A percentile compares a stretch with the other conserved stretches of the same genome.
Conservation (phyloP, 2,888 invertebrate genomes). For the Clepsis dumicolana region DNA sequence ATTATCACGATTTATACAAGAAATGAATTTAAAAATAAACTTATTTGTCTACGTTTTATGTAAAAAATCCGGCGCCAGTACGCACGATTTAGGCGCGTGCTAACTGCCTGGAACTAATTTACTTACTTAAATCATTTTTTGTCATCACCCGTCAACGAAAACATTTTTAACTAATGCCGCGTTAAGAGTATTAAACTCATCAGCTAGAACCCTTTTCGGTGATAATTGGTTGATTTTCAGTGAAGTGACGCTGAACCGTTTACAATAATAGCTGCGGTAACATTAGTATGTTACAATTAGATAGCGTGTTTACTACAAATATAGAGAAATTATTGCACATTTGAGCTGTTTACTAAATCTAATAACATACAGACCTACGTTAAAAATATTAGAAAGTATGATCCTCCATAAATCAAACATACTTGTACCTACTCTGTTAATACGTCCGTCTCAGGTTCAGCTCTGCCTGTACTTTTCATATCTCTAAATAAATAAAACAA, state of each 20-base stretch:
- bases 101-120: conserved; percentile 83
- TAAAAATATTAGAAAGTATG: too few relatives aligned
- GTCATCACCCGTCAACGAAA: conserved; percentile 63
- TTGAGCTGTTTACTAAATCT: too few relatives aligned
- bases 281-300: not conserved
- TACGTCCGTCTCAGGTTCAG: too few relatives aligned
- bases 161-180: conserved; percentile 56
- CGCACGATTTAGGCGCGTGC: conserved; percentile 64
- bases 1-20: not conserved
- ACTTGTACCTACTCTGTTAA: too few relatives aligned
- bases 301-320: not conserved
- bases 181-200: not conserved
- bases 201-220: conserved; percentile 49
- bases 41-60: conserved; percentile 28
- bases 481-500: too few relatives aligned
- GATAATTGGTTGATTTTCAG: conserved; percentile 53
- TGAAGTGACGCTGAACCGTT: conserved; percentile 45
- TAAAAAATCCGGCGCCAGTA: conserved; percentile 63
- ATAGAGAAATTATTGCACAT: too few relatives aligned
- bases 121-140: conserved; percentile 65
- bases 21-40: conserved; percentile 19
- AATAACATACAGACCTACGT: too few relatives aligned
- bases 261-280: not conserved
- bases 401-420: too few relatives aligned
- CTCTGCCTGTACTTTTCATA: too few relatives aligned